Conservation (phyloP, 2,797 vertebrate genomes). For the Leucoraja ocellata region DNA sequence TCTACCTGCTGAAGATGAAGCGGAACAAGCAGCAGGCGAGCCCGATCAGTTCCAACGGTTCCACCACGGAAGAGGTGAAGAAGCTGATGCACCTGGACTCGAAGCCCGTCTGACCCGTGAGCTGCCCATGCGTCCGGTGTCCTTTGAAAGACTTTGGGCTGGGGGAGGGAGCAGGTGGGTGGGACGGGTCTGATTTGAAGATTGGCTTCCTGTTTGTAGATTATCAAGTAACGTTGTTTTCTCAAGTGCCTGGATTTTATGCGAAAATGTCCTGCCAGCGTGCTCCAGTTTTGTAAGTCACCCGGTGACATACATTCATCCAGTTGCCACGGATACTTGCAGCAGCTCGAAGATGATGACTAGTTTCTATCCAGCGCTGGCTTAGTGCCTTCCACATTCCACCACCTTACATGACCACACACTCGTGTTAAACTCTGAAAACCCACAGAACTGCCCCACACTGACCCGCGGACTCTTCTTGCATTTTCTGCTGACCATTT, state of each 20-base stretch:
- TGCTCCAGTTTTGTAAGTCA: neutral
- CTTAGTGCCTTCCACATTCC: neutral
- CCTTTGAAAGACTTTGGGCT: neutral
- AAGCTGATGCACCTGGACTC: neutral
- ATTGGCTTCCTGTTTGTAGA: neutral
- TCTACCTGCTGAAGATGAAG: slow-evolving; percentile 30
- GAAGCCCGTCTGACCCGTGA: neutral
- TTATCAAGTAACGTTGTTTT: neutral
- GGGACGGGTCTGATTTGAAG: neutral
- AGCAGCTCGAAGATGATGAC: neutral
- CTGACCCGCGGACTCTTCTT: neutral
- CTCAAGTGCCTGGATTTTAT: neutral
- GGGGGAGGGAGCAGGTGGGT: neutral
- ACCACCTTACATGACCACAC: neutral
- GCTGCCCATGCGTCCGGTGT: no score
- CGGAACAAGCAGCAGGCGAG: neutral
- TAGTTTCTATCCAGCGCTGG: neutral
- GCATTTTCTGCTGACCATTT: neutral
- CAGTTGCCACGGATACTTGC: neutral
- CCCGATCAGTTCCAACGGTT: neutral
- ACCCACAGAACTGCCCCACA: neutral
- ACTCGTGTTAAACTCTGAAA: neutral
- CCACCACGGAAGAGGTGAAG: neutral
- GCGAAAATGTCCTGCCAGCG: neutral
- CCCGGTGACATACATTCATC: no score